Evolutionary conservation across 2,113 vertebrate genomes (phyloP).

Genomic region (Syngnathus floridae): DNA sequence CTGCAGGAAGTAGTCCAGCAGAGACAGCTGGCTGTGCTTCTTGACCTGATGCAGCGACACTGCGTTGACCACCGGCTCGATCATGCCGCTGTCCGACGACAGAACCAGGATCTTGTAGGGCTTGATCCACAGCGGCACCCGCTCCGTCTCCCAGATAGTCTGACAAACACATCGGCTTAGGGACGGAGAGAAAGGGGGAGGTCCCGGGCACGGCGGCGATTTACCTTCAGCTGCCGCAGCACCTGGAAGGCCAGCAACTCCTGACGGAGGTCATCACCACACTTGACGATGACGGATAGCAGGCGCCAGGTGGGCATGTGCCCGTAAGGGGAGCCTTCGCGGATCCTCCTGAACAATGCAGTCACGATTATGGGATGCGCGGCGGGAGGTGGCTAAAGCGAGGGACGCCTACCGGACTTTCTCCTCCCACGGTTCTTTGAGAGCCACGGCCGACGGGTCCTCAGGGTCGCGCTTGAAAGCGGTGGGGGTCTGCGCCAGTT

Average conservation of each 20-base stretch:
- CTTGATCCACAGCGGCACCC: slow-evolving; percentile 89
- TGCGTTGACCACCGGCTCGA: slow-evolving; percentile 90
- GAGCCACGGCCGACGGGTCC: slow-evolving; percentile 91
- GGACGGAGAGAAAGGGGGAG: neutral
- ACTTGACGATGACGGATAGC: slow-evolving; percentile 93
- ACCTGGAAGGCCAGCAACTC: slow-evolving; percentile 93
- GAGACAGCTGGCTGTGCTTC: slow-evolving; percentile 87
- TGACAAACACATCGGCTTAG: slow-evolving; percentile 30
- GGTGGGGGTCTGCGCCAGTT: slow-evolving; percentile 88
- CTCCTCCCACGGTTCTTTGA: slow-evolving; percentile 97
- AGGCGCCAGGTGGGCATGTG: slow-evolving; percentile 89
- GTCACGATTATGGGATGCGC: neutral
- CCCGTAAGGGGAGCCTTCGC: slow-evolving; percentile 89
- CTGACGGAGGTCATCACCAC: slow-evolving; percentile 90
- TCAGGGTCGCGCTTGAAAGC: slow-evolving; percentile 87
- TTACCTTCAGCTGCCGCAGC: slow-evolving; percentile 88
- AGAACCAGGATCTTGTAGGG: slow-evolving; percentile 95
- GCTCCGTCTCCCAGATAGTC: slow-evolving; percentile 90
- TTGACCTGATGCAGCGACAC: slow-evolving; percentile 96
- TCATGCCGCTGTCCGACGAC: slow-evolving; percentile 94
- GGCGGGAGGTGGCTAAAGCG: too few species aligned
- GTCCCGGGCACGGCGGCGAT: neutral
- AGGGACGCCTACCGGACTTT: slow-evolving; percentile 82
- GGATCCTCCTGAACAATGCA: slow-evolving; percentile 75
- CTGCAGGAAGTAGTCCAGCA: slow-evolving; percentile 88